Evolutionary conservation across 2,113 vertebrate species (phyloP).

Genomic region (Dascyllus trimaculatus): DNA sequence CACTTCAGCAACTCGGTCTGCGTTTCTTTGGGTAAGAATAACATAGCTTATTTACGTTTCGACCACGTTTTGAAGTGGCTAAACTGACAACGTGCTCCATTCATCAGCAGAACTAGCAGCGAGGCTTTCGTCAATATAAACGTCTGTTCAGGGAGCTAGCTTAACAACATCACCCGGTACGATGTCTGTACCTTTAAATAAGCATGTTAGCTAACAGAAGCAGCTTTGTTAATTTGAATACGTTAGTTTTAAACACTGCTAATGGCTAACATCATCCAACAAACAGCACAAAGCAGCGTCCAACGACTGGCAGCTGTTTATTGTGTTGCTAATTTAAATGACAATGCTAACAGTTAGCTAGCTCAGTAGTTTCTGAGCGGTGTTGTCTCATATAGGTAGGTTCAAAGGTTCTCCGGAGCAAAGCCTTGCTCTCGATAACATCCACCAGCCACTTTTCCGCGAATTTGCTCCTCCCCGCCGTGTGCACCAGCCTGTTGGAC

Average conservation of each 20-base stretch:
- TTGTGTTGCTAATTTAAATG: background rate
- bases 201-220: background rate
- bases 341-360: background rate
- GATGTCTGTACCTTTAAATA: background rate
- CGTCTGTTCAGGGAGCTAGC: background rate
- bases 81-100: no score
- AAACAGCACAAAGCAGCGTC: slow-evolving; percentile 2
- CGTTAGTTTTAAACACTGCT: background rate
- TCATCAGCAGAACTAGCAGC: background rate
- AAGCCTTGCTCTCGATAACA: slow-evolving; percentile 79
- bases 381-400: background rate
- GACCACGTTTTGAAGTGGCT: background rate
- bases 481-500: slow-evolving; percentile 82
- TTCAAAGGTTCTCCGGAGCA: slow-evolving; percentile 66
- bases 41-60: background rate
- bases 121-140: background rate
- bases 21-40: slow-evolving; percentile 48
- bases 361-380: no score
- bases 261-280: background rate
- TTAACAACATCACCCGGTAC: background rate
- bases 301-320: background rate
- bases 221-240: background rate
- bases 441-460: slow-evolving; percentile 83
- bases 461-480: slow-evolving; percentile 73
- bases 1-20: background rate